phyloP scores from a whole-genome alignment of 2,797 vertebrate species.

The Falco peregrinus region DNA sequence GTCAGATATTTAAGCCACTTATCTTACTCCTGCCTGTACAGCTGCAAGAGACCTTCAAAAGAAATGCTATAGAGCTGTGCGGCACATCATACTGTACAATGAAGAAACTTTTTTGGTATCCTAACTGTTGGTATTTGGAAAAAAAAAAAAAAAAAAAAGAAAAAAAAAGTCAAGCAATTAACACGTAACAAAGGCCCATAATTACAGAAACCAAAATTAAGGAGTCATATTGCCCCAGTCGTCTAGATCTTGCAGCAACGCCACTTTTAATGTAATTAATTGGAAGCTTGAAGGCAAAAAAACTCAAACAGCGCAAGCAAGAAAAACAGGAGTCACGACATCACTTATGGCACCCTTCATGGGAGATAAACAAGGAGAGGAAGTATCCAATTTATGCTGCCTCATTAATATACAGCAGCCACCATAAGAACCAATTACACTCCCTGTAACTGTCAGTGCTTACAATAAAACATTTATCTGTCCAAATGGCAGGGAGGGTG shows the following conservation, averaged over 20 bases:
- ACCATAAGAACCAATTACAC: neutral
- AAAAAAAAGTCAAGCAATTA: neutral
- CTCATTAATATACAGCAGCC: neutral
- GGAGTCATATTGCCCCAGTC: neutral
- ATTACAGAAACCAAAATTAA: neutral
- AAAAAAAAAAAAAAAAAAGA: neutral
- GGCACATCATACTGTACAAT: rapidly evolving
- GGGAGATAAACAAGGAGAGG: neutral
- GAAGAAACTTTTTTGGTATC: neutral
- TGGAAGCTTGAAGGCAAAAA: constrained; percentile 3
- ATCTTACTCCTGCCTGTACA: neutral
- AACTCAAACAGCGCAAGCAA: neutral
- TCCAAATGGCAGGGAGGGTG: neutral
- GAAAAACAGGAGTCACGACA: neutral
- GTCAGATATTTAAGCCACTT: neutral
- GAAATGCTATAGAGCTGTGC: neutral
- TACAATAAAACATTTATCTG: neutral
- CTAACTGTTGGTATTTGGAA: neutral
- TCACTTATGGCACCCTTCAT: neutral
- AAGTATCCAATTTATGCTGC: neutral
- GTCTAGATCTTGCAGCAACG: neutral
- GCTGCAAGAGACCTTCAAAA: neutral
- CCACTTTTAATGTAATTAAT: constrained; percentile 1
- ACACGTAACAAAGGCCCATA: neutral
- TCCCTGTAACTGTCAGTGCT: neutral